These are phyloP conservation scores for Pseudorasbora parva DNA, from an alignment of 2,113 vertebrate genomes.

Conservation along the genomic window DNA sequence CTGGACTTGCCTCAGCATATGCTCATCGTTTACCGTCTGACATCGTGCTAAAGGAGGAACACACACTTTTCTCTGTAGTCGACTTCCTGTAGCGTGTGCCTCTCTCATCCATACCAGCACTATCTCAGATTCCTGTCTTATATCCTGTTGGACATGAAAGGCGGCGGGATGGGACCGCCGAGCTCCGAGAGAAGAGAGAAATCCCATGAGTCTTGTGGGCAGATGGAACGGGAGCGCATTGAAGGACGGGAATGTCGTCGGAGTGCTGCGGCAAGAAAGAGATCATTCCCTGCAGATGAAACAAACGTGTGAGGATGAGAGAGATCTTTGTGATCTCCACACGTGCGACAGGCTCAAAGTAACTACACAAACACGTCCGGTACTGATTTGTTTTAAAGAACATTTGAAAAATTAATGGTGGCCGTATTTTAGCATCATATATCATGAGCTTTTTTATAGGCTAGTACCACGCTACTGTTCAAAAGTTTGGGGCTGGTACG, in stretches of 20 bases:
- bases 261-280: background rate
- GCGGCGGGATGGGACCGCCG: slow-evolving; percentile 67
- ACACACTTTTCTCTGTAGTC: slow-evolving; percentile 55
- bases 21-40: slow-evolving; percentile 68
- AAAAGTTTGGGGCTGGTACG: background rate
- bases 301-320: background rate
- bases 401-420: background rate
- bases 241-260: slow-evolving; percentile 73
- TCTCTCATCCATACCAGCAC: slow-evolving; percentile 71
- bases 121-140: slow-evolving; percentile 76
- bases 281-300: slow-evolving; percentile 45
- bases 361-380: background rate
- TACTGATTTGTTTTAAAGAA: background rate
- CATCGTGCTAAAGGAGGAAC: slow-evolving; percentile 60
- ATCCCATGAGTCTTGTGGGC: slow-evolving; percentile 72
- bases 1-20: slow-evolving; percentile 46
- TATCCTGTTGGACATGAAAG: slow-evolving; percentile 79
- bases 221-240: slow-evolving; percentile 77
- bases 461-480: too few species aligned
- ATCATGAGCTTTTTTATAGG: background rate
- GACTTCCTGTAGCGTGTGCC: slow-evolving; percentile 72
- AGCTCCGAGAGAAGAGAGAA: slow-evolving; percentile 66
- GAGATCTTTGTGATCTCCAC: slow-evolving; percentile 50
- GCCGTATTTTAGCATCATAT: background rate
- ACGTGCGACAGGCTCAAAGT: slow-evolving; percentile 72